A percentile compares a stretch with the other conserved stretches of the same genome.
phyloP scores from a whole-genome alignment of 2,888 invertebrate genomes.

The Pollenia labialis region DNA sequence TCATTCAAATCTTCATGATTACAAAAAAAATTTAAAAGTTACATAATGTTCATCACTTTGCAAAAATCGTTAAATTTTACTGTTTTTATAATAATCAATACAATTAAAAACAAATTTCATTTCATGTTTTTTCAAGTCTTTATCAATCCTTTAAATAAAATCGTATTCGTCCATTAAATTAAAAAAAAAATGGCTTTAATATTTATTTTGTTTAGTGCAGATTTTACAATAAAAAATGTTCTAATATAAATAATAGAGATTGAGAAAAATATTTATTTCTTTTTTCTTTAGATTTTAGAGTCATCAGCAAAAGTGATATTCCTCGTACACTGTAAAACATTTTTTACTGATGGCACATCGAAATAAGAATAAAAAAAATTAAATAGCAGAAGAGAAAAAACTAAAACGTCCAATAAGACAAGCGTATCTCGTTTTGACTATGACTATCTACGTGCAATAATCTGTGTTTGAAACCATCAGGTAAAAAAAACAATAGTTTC shows the following conservation, averaged over 20 bases:
- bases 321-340: slow-evolving; percentile 10
- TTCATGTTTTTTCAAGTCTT: background rate
- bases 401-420: slow-evolving; percentile 66
- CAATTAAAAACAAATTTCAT: background rate
- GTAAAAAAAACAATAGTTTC: slow-evolving; percentile 67
- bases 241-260: background rate
- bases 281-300: slow-evolving; percentile 30
- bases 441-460: slow-evolving; percentile 67
- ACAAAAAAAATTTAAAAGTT: too few relatives aligned
- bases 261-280: slow-evolving; percentile 13
- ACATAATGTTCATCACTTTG: too few relatives aligned
- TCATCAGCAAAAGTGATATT: slow-evolving; percentile 64
- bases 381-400: slow-evolving; percentile 6
- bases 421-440: slow-evolving; percentile 65
- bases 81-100: too few relatives aligned
- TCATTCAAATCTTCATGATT: too few relatives aligned
- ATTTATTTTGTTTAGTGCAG: slow-evolving; percentile 14
- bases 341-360: slow-evolving; percentile 52
- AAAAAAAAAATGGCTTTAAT: slow-evolving; percentile 11
- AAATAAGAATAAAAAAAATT: slow-evolving; percentile 20
- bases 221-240: slow-evolving; percentile 28
- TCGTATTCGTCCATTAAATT: slow-evolving; percentile 7
- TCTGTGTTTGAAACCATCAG: slow-evolving; percentile 66
- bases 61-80: too few relatives aligned
- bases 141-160: slow-evolving; percentile 4